Base-by-base conservation (phyloP, 2,113 vertebrate species). In the Thamnaconus septentrionalis region DNA sequence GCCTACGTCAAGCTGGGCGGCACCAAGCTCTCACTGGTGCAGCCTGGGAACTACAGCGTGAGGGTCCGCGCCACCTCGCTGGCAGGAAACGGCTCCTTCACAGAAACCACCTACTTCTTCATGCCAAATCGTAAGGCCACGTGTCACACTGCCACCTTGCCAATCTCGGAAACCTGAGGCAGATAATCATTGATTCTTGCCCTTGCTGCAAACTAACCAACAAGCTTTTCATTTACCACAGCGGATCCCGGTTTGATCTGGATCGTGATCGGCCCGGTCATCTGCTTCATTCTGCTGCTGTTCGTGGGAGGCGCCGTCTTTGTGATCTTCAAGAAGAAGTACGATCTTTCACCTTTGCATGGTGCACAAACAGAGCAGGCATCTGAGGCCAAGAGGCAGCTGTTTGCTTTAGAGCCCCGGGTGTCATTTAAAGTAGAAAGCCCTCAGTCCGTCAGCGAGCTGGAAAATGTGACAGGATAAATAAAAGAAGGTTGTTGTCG, bases 21-120 rank as follows among this genome's bases (percentile, higher is more conserved):
- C 69, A 96, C 92, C 12, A 92, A 87, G 66, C 91, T 98, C 1
- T 88, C 92, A 0, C 93, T 94, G 0, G 86, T 95, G 5, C 91
- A 93, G 1, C 94, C 97, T 0, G 97, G 97, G 6, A 98, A 98
- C 83, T 98, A 98, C 91, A 96, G 95, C 0, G 93, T 98, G 53
- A 88, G 91, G 0, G 77, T 99, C 39, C 92, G 96, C 0, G 97
- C 97, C 42, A 98, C 95, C 0, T 99, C 97, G 0, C 77, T 99
- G 89, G 94, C 96, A 0, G 96, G 95, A 8, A 98, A 98, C 0
- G 97, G 97, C 51, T 98, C 97, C 0, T 99, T 95, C 89, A 98
- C 97, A 0, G 95, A 96, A 1, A 89, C 92, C 0, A 85, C 90
- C 4, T 93, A 95, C 54, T 97, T 98, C 75, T 95, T 89, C 0